A percentile compares a stretch with the other conserved stretches of the same genome.
Conservation (phyloP, 2,113 vertebrate species). For the Eudyptes chrysolophus region DNA sequence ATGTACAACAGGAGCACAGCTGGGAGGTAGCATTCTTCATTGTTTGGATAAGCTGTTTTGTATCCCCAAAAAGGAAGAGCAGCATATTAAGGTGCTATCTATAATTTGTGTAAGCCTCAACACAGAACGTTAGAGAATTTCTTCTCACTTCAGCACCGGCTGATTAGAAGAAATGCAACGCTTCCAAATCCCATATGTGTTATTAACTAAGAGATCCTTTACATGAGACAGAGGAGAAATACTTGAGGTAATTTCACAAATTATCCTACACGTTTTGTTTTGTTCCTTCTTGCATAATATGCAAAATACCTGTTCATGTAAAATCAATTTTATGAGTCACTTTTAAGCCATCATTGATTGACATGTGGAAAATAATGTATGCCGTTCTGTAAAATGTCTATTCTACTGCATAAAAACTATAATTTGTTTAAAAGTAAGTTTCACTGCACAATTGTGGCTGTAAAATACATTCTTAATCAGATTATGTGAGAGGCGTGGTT, state of each 20-base stretch:
- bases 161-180: background rate
- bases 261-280: background rate
- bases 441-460: background rate
- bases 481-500: conserved; percentile 41
- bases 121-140: background rate
- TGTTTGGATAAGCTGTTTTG: background rate
- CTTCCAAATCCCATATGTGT: background rate
- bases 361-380: conserved; percentile 1
- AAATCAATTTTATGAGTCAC: background rate
- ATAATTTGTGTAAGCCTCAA: background rate
- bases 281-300: background rate
- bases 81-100: background rate
- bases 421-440: conserved; percentile 44
- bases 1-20: background rate
- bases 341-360: conserved; percentile 7
- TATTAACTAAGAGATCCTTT: background rate
- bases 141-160: background rate
- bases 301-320: background rate
- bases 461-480: conserved; percentile 33
- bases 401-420: background rate
- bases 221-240: background rate
- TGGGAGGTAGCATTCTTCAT: background rate
- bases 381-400: background rate
- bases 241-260: background rate
- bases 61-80: background rate